A percentile compares a stretch with the other conserved stretches of the same genome.
Evolutionary conservation across 1,140 invertebrate genomes (phyloP).

Genomic region (Holcopasites calliopsidis): DNA sequence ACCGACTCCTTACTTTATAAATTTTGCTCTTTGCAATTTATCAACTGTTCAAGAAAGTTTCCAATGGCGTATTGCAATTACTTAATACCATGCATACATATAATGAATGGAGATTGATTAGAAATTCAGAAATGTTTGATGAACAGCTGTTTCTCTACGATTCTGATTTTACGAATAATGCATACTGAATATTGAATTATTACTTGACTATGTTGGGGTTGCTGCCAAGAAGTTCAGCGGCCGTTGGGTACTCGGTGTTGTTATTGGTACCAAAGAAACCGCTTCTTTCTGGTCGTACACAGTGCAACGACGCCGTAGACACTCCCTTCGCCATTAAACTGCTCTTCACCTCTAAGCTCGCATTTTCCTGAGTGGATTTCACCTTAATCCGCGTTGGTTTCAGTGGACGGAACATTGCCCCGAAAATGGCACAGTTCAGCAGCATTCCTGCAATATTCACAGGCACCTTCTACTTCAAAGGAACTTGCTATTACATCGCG

Average conservation of each 20-base stretch:
- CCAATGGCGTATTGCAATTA: too few relatives aligned
- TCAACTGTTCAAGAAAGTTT: too few relatives aligned
- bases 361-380: conserved; percentile 74
- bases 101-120: not conserved
- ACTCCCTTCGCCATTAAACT: conserved; percentile 66
- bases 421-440: conserved; percentile 88
- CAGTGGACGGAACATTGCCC: conserved; percentile 89
- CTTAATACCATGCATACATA: too few relatives aligned
- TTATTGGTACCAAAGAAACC: conserved; percentile 83
- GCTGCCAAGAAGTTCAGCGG: conserved; percentile 84
- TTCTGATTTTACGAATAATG: too few relatives aligned
- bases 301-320: conserved; percentile 72
- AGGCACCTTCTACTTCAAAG: not conserved
- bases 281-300: conserved; percentile 63
- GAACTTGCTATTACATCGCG: too few relatives aligned
- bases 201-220: conserved; percentile 81
- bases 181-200: not conserved
- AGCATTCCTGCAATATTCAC: conserved; percentile 82
- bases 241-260: conserved; percentile 87
- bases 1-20: not conserved
- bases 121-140: too few relatives aligned
- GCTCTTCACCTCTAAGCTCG: conserved; percentile 65
- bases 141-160: too few relatives aligned
- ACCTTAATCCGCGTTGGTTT: conserved; percentile 84
- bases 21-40: not conserved